These are phyloP conservation scores for Brachycybe producta DNA, from an alignment of 2,888 invertebrate genomes.

Conservation along the genomic window DNA sequence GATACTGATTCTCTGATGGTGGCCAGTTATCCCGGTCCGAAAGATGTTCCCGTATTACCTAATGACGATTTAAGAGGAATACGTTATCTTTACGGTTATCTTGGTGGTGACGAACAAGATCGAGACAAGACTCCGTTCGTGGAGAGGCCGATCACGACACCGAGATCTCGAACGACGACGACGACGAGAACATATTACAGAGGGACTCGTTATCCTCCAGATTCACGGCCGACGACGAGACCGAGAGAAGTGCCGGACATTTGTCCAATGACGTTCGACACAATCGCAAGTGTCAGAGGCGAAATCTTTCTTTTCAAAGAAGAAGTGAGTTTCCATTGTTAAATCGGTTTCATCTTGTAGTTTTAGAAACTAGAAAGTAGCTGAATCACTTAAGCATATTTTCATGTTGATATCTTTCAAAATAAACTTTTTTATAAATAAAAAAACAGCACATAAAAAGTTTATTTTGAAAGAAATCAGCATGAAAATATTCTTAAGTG, in stretches of 20 bases:
- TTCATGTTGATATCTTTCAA: neutral
- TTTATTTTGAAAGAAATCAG: too few species aligned
- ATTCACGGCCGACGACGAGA: slow-evolving; percentile 10
- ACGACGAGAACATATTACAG: neutral
- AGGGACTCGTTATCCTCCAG: neutral
- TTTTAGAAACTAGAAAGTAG: too few species aligned
- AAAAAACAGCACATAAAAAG: too few species aligned
- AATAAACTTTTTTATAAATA: neutral
- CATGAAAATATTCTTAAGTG: too few species aligned
- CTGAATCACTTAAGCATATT: too few species aligned
- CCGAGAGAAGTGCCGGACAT: slow-evolving; percentile 47
- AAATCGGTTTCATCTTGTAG: too few species aligned
- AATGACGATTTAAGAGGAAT: slow-evolving; percentile 76
- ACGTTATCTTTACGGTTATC: slow-evolving; percentile 57
- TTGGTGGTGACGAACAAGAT: neutral
- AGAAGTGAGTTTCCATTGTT: neutral
- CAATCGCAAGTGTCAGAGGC: slow-evolving; percentile 71
- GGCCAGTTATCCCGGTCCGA: slow-evolving; percentile 70
- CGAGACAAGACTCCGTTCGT: neutral
- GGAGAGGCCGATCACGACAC: neutral
- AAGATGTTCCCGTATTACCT: slow-evolving; percentile 51
- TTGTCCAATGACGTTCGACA: slow-evolving; percentile 79
- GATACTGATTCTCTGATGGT: slow-evolving; percentile 77
- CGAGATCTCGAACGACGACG: neutral
- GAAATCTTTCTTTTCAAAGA: slow-evolving; percentile 87